Conservation (phyloP, 2,888 invertebrate genomes). For the Nomada flava region DNA sequence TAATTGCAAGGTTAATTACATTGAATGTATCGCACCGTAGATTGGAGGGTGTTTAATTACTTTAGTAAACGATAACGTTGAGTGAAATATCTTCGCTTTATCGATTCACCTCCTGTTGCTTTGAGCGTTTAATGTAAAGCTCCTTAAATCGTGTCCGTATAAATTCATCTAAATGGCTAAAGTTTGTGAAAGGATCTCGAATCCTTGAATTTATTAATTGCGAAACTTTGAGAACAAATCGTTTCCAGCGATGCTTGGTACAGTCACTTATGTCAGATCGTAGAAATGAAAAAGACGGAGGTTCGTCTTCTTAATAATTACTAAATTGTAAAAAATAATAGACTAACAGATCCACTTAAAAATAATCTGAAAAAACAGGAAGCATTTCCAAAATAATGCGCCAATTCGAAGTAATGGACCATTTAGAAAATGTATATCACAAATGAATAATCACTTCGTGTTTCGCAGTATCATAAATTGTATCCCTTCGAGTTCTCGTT, state of each 20-base stretch:
- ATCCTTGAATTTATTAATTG: conserved; percentile 32
- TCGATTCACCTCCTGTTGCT: conserved; percentile 24
- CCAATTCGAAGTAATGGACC: no score
- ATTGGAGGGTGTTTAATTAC: conserved; percentile 5
- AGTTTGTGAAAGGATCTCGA: conserved; percentile 10
- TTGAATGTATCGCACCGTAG: neutral
- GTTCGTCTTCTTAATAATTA: no score
- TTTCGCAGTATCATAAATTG: no score
- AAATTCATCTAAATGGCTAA: conserved; percentile 23
- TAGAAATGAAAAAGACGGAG: neutral
- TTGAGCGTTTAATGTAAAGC: conserved; percentile 20
- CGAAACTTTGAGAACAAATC: conserved; percentile 7
- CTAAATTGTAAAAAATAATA: no score
- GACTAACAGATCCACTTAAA: no score
- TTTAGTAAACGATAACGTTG: conserved; percentile 3
- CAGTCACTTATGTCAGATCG: neutral
- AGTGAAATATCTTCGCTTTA: conserved; percentile 13
- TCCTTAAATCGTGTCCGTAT: neutral
- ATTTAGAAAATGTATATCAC: no score
- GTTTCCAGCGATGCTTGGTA: neutral
- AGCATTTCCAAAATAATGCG: no score
- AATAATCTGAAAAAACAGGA: no score
- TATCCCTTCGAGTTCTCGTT: no score
- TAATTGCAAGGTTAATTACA: neutral
- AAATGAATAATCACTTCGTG: no score